Evolutionary conservation across 1,140 invertebrate species (phyloP), one percentile per base, ranked within the genome.

Genomic region (Microplitis demolitor): DNA sequence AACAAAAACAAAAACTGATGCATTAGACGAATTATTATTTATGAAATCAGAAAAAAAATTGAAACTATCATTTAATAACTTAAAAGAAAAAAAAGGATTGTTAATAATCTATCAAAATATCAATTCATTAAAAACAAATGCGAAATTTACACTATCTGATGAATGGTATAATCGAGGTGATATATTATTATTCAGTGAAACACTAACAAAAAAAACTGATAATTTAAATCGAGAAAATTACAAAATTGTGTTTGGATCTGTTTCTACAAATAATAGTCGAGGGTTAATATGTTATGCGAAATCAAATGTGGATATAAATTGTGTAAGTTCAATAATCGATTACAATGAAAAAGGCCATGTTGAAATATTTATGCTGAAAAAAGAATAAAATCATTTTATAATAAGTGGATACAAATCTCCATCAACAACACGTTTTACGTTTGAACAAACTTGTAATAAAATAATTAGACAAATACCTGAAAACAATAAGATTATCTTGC

Each of bases 111-210:
- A 39, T 58, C 24, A 58, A 58, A 68, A 68, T 16, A 16, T 39
- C 1, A 53, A 14, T 37, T 53, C 66, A 16, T 68, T 69, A 16
- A 56, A 60, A 45, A 58, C 13, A 5, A 35, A 69, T n/a, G 24
- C 31, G 9, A 60, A 11, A 14, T 37, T 37, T 31, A 69, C 58
- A 24, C 34, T 68, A 34, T 37, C n/a, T 37, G 66, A 69, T 69
- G 16, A 31, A 31, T 69, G 66, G 54, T 69, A 39, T 45, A 34
- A 37, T 24, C 34, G 54, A 69, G 54, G 4, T 24, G 66, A 69
- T 8, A 60, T 69, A 58, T 58, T 68, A 14, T 35, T 68, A 51
- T 68, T 68, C 31, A 35, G 51, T 68, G 66, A 68, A 54, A 68
- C 33, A 3, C 51, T 58, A 4, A 4, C 56, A 16, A 33, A 24